Conservation (phyloP, 2,888 invertebrate genomes). For the Lepidochrysops patricia region DNA sequence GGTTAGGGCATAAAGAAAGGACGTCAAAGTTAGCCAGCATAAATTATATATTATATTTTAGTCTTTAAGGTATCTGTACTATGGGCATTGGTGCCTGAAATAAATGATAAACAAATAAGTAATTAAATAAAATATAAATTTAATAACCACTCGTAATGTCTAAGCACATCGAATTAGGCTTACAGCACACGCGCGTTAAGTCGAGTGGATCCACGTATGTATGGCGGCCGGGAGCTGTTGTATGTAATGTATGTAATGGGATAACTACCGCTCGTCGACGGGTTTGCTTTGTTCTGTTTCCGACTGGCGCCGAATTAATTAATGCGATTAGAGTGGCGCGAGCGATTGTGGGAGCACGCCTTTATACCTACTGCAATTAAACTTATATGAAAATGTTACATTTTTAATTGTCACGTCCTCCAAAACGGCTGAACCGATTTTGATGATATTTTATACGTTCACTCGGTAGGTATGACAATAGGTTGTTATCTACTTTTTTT, state of each 20-base stretch:
- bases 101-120: no score
- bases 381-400: no score
- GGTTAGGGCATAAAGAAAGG: no score
- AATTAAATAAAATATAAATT: neutral
- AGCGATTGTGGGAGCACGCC: neutral
- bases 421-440: no score
- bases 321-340: neutral
- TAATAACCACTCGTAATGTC: neutral
- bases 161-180: neutral
- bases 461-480: no score
- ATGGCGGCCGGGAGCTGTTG: neutral
- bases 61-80: no score
- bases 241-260: neutral
- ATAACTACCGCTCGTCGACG: neutral
- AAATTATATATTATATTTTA: no score
- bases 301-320: neutral
- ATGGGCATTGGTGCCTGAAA: no score
- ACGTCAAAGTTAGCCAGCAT: no score
- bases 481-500: no score
- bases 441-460: no score
- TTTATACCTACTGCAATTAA: neutral
- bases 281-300: neutral
- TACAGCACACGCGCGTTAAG: neutral
- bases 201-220: neutral
- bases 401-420: no score